These are phyloP conservation scores for Scaptomyza parva DNA, from an alignment of 2,888 invertebrate species.

Conservation along the genomic window DNA sequence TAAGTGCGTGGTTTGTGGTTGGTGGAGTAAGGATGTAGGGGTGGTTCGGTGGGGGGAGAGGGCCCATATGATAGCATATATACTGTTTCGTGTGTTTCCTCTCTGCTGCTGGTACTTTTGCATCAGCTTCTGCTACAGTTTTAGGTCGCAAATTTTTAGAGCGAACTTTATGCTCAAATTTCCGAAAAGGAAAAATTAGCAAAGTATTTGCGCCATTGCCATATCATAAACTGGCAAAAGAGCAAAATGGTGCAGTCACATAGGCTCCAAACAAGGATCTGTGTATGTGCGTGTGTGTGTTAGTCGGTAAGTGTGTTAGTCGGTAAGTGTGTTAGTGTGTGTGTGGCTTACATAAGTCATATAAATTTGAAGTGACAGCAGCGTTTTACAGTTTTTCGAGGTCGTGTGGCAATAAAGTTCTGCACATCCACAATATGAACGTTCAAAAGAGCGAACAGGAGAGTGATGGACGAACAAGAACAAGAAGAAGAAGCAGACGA, in stretches of 20 bases:
- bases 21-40: background rate
- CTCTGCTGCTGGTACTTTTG: background rate
- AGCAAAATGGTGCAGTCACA: constrained; percentile 47
- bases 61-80: constrained; percentile 45
- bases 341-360: constrained; percentile 74
- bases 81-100: constrained; percentile 15
- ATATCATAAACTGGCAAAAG: constrained; percentile 71
- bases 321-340: too few species aligned
- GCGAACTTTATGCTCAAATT: constrained; percentile 76
- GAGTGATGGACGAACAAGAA: background rate
- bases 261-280: constrained; percentile 10
- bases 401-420: constrained; percentile 72
- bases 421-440: constrained; percentile 30
- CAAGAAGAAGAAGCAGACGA: too few species aligned
- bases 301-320: too few species aligned
- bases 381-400: constrained; percentile 76
- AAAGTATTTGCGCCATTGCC: constrained; percentile 76
- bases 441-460: constrained; percentile 6
- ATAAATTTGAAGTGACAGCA: constrained; percentile 79
- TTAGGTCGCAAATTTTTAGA: constrained; percentile 66
- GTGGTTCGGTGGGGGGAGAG: background rate
- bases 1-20: constrained; percentile 61
- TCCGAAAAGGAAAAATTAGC: constrained; percentile 78
- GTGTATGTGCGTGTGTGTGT: constrained; percentile 1
- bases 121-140: constrained; percentile 14